Conservation (phyloP, 2,797 vertebrate genomes). For the Rhincodon typus region DNA sequence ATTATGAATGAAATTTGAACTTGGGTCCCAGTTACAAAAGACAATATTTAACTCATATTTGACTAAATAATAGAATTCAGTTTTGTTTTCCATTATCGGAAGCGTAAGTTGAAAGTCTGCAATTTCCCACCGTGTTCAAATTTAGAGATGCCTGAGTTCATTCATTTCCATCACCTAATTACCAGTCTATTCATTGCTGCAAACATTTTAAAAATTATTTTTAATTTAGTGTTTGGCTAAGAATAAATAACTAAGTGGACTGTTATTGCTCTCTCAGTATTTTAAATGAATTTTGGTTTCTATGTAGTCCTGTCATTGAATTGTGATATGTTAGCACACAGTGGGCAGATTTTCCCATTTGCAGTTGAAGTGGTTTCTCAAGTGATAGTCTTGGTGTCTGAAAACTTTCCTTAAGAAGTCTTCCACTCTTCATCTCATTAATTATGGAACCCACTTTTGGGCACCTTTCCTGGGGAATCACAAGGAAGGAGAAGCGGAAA, state of each 20-base stretch:
- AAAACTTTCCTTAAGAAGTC: too few relatives aligned
- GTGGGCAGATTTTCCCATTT: too few relatives aligned
- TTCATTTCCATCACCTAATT: too few relatives aligned
- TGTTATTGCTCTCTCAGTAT: neutral
- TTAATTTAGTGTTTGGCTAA: neutral
- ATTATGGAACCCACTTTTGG: too few relatives aligned
- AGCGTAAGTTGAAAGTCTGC: neutral
- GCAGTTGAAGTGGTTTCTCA: too few relatives aligned
- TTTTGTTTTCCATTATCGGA: neutral
- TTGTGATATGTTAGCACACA: neutral
- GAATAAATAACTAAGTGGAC: neutral
- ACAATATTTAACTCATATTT: neutral
- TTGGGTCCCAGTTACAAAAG: neutral
- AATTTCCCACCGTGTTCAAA: neutral
- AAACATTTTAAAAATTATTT: neutral
- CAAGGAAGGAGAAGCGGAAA: too few relatives aligned
- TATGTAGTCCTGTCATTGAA: neutral
- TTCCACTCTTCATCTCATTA: too few relatives aligned
- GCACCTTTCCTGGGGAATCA: too few relatives aligned
- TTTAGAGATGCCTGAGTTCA: too few relatives aligned
- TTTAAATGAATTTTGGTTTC: slow-evolving; percentile 2
- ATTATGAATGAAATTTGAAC: neutral
- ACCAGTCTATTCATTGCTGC: too few relatives aligned
- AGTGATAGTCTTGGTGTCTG: too few relatives aligned
- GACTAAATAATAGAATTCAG: neutral